phyloP scores from a whole-genome alignment of 2,797 vertebrate genomes.

The Enteromius unitaeniatus region DNA sequence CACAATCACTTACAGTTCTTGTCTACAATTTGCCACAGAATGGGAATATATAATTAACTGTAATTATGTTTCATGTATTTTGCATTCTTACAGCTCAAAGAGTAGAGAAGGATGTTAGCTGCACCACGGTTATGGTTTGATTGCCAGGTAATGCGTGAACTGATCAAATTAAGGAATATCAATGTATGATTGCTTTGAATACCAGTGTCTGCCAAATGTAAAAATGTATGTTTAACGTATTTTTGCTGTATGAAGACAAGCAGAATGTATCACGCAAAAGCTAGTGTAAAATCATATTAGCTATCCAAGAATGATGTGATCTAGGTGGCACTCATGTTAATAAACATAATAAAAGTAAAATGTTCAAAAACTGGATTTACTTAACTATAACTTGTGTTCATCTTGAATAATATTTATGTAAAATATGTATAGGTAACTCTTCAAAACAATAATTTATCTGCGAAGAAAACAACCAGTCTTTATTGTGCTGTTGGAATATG shows the following conservation, averaged over 20 bases:
- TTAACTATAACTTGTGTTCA: neutral
- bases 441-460: neutral
- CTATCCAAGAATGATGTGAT: neutral
- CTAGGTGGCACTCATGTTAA: neutral
- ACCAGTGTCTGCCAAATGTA: neutral
- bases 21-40: neutral
- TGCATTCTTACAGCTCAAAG: neutral
- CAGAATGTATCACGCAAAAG: neutral
- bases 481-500: neutral
- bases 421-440: neutral
- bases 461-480: neutral
- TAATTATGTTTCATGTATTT: neutral
- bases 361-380: neutral
- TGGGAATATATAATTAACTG: neutral
- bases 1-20: conserved; percentile 19
- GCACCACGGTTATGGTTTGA: neutral
- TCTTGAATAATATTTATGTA: neutral
- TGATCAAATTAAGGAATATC: neutral
- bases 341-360: neutral
- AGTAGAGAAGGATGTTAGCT: neutral
- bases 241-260: neutral
- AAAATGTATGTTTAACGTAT: neutral
- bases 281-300: neutral
- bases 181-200: neutral
- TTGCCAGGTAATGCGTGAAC: neutral